Base-by-base conservation (phyloP, 2,797 vertebrate genomes). In the Scleropages formosus region DNA sequence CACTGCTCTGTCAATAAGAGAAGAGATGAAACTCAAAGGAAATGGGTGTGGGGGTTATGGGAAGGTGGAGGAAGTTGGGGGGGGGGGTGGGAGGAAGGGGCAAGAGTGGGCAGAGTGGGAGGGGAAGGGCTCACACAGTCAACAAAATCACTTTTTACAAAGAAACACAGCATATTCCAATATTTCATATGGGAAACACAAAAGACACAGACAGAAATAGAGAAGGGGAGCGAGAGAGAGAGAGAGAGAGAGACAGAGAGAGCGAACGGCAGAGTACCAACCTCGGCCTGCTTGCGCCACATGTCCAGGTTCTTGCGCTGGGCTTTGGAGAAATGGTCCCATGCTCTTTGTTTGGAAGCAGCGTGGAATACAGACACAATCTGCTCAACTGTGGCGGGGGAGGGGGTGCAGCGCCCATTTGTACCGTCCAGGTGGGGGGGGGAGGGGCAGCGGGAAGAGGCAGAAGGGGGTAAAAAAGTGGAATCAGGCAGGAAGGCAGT, bases 241-340 rank as follows among this genome's bases (percentile, higher is more conserved):
- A 51, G 16, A 18, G 44, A 20, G 44, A 74, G n/a, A 22, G 44
- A 62, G 71, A 59, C 58, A 24, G 26, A 44, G 24, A 9, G 77
- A 27, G 47, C 12, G 49, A 56, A 49, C 18, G 26, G 20, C 4
- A 20, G 12, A 44, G 46, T 77, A 98, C 97, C 90, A 93, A 98
- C 96, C 97, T 98, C 95, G 78, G 93, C 95, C 95, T 98, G 96
- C 89, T 98, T 98, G 91, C 94, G 95, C 97, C 96, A 98, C 90
- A 98, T 93, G 85, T 96, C 96, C 95, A 98, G 94, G 93, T 98
- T 98, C 95, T 98, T 98, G 92, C 96, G 96, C 88, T 98, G 97
- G 86, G 96, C 96, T 96, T 98, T 98, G 92, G 96, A 97, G 95
- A 98, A 98, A 96, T 98, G 97, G 95, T 98, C 97, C 96, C 97